Conservation (phyloP, 1,140 invertebrate species). For the Drosophila parabipectinata region DNA sequence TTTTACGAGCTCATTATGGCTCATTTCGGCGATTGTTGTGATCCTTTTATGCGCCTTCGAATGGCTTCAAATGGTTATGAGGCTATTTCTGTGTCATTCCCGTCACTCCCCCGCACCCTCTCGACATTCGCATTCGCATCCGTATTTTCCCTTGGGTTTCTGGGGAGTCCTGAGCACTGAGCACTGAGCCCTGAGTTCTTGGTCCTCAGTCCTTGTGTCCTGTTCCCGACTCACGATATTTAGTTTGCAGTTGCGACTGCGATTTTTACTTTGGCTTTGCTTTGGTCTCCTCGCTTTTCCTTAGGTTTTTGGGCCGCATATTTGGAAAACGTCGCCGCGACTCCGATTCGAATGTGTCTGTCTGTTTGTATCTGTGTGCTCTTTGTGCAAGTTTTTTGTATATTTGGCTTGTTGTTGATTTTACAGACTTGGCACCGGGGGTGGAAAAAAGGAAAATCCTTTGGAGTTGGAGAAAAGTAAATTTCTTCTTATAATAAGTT, state of each 20-base stretch:
- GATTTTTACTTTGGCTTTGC: conserved; percentile 74
- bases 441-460: conserved; percentile 1
- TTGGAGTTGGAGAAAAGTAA: conserved; percentile 56
- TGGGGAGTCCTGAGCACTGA: conserved; percentile 19
- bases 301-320: conserved; percentile 50
- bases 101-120: conserved; percentile 31
- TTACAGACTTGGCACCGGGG: conserved; percentile 73
- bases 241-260: conserved; percentile 81
- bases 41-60: conserved; percentile 84
- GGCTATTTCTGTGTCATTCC: conserved; percentile 82
- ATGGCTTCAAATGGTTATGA: conserved; percentile 84
- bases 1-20: conserved; percentile 84
- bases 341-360: conserved; percentile 39
- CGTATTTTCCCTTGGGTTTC: conserved; percentile 17
- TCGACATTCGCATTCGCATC: conserved; percentile 40
- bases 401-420: conserved; percentile 79
- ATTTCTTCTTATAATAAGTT: conserved; percentile 83
- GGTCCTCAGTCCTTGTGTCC: conserved; percentile 14
- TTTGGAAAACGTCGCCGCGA: conserved; percentile 73
- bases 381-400: conserved; percentile 77
- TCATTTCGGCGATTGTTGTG: conserved; percentile 84
- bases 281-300: conserved; percentile 49
- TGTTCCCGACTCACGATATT: conserved; percentile 61
- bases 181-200: background rate
- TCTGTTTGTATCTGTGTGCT: conserved; percentile 35